These are phyloP conservation scores for Drosophila merina DNA, from an alignment of 2,888 invertebrate species.

Conservation along the genomic window DNA sequence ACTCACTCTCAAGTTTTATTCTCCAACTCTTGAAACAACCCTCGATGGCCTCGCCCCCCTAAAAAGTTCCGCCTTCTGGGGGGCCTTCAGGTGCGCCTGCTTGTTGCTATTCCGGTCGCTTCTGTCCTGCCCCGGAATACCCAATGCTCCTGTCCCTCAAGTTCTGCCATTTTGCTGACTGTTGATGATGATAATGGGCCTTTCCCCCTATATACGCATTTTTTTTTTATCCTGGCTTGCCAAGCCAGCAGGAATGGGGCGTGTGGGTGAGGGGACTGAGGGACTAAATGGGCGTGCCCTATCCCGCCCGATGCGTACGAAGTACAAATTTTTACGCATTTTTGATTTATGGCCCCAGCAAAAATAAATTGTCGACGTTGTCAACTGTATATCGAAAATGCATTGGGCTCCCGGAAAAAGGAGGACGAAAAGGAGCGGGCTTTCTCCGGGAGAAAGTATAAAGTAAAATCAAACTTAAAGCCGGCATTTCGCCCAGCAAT, in stretches of 20 bases:
- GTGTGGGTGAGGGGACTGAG: slow-evolving; percentile 5
- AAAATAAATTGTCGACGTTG: slow-evolving; percentile 66
- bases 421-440: slow-evolving; percentile 10
- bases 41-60: slow-evolving; percentile 16
- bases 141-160: slow-evolving; percentile 29
- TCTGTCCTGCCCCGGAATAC: slow-evolving; percentile 6
- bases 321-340: slow-evolving; percentile 75
- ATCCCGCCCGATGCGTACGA: slow-evolving; percentile 40
- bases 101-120: slow-evolving; percentile 63
- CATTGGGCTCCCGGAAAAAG: slow-evolving; percentile 47
- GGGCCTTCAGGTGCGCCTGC: slow-evolving; percentile 70
- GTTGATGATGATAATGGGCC: slow-evolving; percentile 78
- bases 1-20: too few species aligned
- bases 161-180: slow-evolving; percentile 75
- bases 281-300: slow-evolving; percentile 20
- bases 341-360: slow-evolving; percentile 69
- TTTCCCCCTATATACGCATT: slow-evolving; percentile 18
- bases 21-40: background rate
- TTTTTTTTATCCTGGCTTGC: slow-evolving; percentile 15
- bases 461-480: slow-evolving; percentile 46
- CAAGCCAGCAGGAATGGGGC: background rate
- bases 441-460: slow-evolving; percentile 12
- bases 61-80: slow-evolving; percentile 22
- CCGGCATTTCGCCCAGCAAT: slow-evolving; percentile 26
- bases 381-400: slow-evolving; percentile 70